A percentile compares a stretch with the other conserved stretches of the same genome.
Conservation (phyloP, 1,140 invertebrate genomes). For the Physella acuta region DNA sequence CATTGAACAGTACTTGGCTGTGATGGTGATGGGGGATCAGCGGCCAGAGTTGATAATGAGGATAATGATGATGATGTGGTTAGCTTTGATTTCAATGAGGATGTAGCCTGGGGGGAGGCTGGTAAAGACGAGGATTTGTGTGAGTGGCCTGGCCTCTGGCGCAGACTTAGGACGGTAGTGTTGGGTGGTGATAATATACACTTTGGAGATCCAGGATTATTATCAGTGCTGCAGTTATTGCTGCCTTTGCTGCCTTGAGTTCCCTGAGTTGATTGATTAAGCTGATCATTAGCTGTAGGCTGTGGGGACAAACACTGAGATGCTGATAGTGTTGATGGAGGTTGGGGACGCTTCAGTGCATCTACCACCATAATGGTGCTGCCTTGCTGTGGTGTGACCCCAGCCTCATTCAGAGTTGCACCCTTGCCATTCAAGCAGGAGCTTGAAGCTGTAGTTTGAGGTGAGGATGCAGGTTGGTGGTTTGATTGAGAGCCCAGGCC, state of each 20-base stretch:
- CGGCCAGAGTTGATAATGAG: conserved; percentile 14
- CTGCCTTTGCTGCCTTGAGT: conserved; percentile 7
- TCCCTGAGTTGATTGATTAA: no score
- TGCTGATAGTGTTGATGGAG: conserved; percentile 11
- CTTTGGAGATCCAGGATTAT: neutral
- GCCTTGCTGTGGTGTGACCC: neutral
- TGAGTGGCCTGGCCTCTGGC: conserved; percentile 8
- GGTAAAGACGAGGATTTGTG: conserved; percentile 6
- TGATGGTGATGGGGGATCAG: conserved; percentile 10
- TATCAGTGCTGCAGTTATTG: neutral
- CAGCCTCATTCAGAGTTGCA: neutral
- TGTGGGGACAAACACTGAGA: conserved; percentile 1
- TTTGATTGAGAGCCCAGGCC: no score
- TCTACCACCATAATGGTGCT: neutral
- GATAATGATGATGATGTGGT: neutral
- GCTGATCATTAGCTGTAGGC: no score
- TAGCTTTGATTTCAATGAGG: neutral
- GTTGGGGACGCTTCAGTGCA: conserved; percentile 2
- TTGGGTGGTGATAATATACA: conserved; percentile 14
- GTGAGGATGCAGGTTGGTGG: neutral
- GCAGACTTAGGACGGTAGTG: conserved; percentile 14
- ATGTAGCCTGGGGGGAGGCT: conserved; percentile 1
- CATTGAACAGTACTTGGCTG: conserved; percentile 60
- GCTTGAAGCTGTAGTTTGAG: neutral
- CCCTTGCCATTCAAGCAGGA: conserved; percentile 1